Evolutionary conservation across 2,888 invertebrate genomes (phyloP).

Genomic region (Cerceris rybyensis): DNA sequence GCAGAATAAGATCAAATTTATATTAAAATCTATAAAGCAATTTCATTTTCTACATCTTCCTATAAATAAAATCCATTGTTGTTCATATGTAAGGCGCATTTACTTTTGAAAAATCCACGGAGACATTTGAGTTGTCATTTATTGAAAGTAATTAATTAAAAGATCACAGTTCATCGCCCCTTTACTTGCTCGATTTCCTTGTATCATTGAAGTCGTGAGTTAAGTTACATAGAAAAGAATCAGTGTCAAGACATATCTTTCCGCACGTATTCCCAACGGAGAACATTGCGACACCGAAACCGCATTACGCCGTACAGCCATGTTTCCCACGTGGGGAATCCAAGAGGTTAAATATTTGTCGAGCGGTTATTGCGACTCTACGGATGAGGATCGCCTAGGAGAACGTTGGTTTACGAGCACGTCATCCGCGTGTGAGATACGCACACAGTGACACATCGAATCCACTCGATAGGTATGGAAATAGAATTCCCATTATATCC

Average conservation of each 20-base stretch:
- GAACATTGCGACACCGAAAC: constrained; percentile 48
- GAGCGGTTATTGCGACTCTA: constrained; percentile 58
- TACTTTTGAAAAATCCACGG: too few species aligned
- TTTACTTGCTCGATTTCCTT: not conserved
- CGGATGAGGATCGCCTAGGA: constrained; percentile 48
- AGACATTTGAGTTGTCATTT: too few species aligned
- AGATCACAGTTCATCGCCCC: too few species aligned
- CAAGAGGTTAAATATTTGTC: constrained; percentile 64
- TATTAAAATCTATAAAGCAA: too few species aligned
- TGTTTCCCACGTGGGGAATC: constrained; percentile 54
- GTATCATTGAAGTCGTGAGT: not conserved
- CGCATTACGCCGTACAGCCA: constrained; percentile 41
- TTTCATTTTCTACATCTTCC: too few species aligned
- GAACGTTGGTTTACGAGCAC: constrained; percentile 11
- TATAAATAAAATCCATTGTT: too few species aligned
- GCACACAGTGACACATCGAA: not conserved
- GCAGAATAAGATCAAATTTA: too few species aligned
- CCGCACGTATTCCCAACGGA: constrained; percentile 21
- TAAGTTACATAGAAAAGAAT: constrained; percentile 4
- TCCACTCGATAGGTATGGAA: too few species aligned
- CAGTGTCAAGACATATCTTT: constrained; percentile 13
- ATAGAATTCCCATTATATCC: too few species aligned
- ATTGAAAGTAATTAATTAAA: too few species aligned
- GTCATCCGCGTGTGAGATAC: not conserved
- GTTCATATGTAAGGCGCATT: too few species aligned